Percentiles rank a stretch among this genome's conserved stretches.
phyloP scores from a whole-genome alignment of 2,888 invertebrate genomes.

The Pyralis farinalis region DNA sequence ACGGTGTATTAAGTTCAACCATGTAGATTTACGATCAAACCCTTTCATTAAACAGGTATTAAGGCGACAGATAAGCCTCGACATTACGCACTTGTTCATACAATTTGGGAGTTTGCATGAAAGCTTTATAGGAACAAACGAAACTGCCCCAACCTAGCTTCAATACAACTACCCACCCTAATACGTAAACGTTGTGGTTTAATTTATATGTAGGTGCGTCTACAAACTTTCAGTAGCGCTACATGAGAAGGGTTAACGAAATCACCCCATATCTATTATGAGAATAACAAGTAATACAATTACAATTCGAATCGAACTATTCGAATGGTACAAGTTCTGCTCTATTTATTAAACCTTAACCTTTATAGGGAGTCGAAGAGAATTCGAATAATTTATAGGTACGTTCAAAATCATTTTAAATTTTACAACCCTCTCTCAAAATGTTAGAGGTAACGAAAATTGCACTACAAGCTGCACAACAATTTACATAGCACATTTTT shows the following conservation, averaged over 20 bases:
- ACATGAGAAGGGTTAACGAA: slow-evolving; percentile 26
- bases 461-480: slow-evolving; percentile 7
- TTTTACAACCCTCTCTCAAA: slow-evolving; percentile 5
- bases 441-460: slow-evolving; percentile 6
- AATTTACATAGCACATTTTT: slow-evolving; percentile 3
- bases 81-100: slow-evolving; percentile 70
- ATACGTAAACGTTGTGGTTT: slow-evolving; percentile 55
- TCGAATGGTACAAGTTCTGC: neutral
- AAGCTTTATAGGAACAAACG: slow-evolving; percentile 59
- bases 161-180: slow-evolving; percentile 52
- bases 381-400: neutral
- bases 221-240: slow-evolving; percentile 37
- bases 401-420: slow-evolving; percentile 5
- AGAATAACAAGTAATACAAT: slow-evolving; percentile 12
- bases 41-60: slow-evolving; percentile 80
- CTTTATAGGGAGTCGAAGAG: neutral
- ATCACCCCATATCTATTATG: slow-evolving; percentile 14
- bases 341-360: slow-evolving; percentile 1
- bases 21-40: slow-evolving; percentile 78
- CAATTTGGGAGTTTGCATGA: slow-evolving; percentile 61
- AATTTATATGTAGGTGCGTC: slow-evolving; percentile 45
- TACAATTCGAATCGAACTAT: slow-evolving; percentile 8
- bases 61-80: slow-evolving; percentile 71
- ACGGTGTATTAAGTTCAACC: slow-evolving; percentile 70
- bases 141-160: slow-evolving; percentile 52